Conservation (phyloP, 2,888 invertebrate genomes). For the Nomada goodeniana region DNA sequence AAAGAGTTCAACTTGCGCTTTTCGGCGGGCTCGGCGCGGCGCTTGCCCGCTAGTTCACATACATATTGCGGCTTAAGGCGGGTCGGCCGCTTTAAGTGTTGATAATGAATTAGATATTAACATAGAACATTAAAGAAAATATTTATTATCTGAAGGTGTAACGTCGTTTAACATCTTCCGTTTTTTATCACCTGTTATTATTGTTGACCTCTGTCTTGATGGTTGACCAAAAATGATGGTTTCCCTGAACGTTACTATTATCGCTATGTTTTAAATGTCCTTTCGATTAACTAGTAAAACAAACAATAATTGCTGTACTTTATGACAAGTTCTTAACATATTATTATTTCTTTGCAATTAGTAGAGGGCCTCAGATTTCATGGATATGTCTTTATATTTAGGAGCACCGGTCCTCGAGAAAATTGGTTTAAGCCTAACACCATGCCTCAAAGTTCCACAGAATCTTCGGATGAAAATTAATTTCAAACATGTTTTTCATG, state of each 20-base stretch:
- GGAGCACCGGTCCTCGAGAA: slow-evolving; percentile 84
- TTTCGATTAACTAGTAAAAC: background rate
- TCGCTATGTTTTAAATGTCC: background rate
- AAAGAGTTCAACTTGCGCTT: too few species aligned
- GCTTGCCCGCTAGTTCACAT: too few species aligned
- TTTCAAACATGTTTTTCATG: slow-evolving; percentile 24
- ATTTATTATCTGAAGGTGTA: background rate
- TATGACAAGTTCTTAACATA: background rate
- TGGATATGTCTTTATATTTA: slow-evolving; percentile 63
- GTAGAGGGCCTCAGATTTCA: background rate
- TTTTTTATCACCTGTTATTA: background rate
- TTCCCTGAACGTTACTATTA: background rate
- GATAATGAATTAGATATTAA: too few species aligned
- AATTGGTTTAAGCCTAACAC: slow-evolving; percentile 85
- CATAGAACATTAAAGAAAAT: background rate
- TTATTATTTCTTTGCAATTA: background rate
- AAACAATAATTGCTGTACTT: background rate
- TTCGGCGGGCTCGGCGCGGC: too few species aligned
- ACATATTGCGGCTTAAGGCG: too few species aligned
- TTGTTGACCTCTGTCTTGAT: background rate
- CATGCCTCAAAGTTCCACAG: slow-evolving; percentile 86
- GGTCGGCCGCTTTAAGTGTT: too few species aligned
- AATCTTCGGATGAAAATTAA: slow-evolving; percentile 84
- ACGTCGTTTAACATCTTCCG: background rate
- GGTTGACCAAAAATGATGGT: too few species aligned